Evolutionary conservation across 2,888 invertebrate species (phyloP).

Genomic region (Drosophila anceps): DNA sequence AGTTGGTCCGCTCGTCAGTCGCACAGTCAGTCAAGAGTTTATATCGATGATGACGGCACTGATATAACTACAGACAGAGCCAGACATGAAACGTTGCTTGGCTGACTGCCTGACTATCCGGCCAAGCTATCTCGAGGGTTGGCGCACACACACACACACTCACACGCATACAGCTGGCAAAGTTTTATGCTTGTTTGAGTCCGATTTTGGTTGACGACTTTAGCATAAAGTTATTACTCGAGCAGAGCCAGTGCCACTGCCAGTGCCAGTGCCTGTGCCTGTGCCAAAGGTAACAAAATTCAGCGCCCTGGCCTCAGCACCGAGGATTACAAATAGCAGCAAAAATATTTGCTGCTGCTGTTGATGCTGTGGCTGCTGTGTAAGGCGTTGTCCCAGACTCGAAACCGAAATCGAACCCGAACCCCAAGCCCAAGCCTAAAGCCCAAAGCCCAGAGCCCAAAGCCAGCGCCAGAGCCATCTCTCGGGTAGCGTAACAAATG

Average conservation of each 20-base stretch:
- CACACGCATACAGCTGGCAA: slow-evolving; percentile 51
- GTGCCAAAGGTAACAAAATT: slow-evolving; percentile 61
- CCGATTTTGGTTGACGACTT: slow-evolving; percentile 62
- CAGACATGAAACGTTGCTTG: slow-evolving; percentile 59
- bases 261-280: slow-evolving; percentile 20
- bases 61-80: slow-evolving; percentile 71
- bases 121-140: slow-evolving; percentile 54
- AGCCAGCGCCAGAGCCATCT: slow-evolving; percentile 15
- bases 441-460: background rate
- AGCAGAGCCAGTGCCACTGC: slow-evolving; percentile 18
- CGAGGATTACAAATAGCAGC: slow-evolving; percentile 63
- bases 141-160: slow-evolving; percentile 34
- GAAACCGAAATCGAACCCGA: background rate
- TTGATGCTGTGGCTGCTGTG: slow-evolving; percentile 45
- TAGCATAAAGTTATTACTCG: slow-evolving; percentile 68
- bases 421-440: background rate
- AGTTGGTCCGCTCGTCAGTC: slow-evolving; percentile 31
- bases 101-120: slow-evolving; percentile 37
- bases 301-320: slow-evolving; percentile 24
- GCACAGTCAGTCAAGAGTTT: slow-evolving; percentile 66
- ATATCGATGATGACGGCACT: slow-evolving; percentile 79
- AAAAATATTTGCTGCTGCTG: slow-evolving; percentile 53
- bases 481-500: slow-evolving; percentile 49
- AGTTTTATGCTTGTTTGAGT: slow-evolving; percentile 70
- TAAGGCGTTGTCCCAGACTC: slow-evolving; percentile 31